Percentiles rank a stretch among this genome's conserved stretches.
phyloP scores from a whole-genome alignment of 2,113 vertebrate species.

The Pterocles burchelli region DNA sequence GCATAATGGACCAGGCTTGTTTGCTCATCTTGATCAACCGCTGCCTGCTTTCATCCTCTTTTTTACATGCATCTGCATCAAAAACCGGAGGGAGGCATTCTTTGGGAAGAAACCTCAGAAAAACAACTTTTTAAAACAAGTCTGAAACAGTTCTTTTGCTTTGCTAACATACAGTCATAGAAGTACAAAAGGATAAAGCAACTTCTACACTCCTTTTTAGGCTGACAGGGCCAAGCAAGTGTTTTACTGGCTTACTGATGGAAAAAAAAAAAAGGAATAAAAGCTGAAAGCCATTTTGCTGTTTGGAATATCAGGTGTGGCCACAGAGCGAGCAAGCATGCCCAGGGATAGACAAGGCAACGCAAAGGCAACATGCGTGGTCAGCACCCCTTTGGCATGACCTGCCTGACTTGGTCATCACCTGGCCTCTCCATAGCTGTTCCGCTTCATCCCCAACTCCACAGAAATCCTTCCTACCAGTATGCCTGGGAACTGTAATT shows the following conservation, averaged over 20 bases:
- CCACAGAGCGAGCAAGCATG: not conserved
- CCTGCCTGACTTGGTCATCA: not conserved
- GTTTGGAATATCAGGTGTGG: not conserved
- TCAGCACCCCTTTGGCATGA: not conserved
- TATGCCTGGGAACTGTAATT: not conserved
- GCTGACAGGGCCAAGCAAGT: not conserved
- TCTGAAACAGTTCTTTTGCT: not conserved
- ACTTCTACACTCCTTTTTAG: not conserved
- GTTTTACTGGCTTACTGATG: not conserved
- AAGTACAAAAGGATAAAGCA: not conserved
- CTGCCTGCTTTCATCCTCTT: not conserved
- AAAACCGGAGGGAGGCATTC: not conserved
- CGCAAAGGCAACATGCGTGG: fast-evolving
- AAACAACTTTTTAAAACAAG: not conserved
- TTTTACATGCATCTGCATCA: not conserved
- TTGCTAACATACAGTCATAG: not conserved
- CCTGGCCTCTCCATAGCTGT: not conserved
- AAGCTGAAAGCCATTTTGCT: not conserved
- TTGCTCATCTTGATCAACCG: fast-evolving
- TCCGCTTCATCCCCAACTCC: not conserved
- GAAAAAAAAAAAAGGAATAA: not conserved
- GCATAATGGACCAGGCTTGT: not conserved
- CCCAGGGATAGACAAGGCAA: not conserved
- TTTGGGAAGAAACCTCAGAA: not conserved
- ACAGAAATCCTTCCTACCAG: not conserved